Evolutionary conservation across 2,113 vertebrate genomes (phyloP).

Genomic region (human (Homo sapiens)): GRCh38 chr7:39391001-39391500

Average conservation of each 20-base stretch:
- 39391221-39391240: constrained; percentile 22
- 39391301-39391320: neutral
- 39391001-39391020: neutral
- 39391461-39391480: neutral
- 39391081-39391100: neutral
- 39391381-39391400: constrained; percentile 8
- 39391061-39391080: neutral
- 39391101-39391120: neutral
- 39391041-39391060: neutral
- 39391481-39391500: neutral
- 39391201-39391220: neutral
- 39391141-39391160: constrained; percentile 18
- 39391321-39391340: neutral
- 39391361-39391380: neutral
- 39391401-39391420: neutral
- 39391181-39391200: neutral
- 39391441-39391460: neutral
- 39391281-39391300: neutral
- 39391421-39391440: neutral
- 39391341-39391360: neutral
- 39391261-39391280: neutral
- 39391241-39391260: neutral
- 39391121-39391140: neutral
- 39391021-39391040: neutral
- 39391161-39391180: neutral